Percentiles rank a stretch among this genome's conserved stretches.
Evolutionary conservation across 1,140 invertebrate genomes (phyloP).

Genomic region (Augochlora pura): DNA sequence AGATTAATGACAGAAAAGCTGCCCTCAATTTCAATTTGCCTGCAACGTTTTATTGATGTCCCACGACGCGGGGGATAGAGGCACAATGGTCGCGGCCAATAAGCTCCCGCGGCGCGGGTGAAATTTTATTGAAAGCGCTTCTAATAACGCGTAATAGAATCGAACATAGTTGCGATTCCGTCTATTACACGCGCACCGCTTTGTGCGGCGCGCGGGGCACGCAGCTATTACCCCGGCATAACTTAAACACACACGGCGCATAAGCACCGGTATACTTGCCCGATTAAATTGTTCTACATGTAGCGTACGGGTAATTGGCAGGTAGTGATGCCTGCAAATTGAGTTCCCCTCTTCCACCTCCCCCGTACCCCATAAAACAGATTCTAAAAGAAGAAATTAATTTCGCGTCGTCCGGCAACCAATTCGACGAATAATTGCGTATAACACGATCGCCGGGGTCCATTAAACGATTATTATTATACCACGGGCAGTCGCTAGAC

Average conservation of each 20-base stretch:
- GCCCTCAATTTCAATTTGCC: background rate
- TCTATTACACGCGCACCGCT: background rate
- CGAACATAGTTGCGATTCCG: slow-evolving; percentile 9
- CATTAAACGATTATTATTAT: background rate
- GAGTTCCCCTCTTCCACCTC: slow-evolving; percentile 25
- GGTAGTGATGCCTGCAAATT: slow-evolving; percentile 22
- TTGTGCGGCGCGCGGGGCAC: slow-evolving; percentile 1
- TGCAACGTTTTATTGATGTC: background rate
- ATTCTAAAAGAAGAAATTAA: slow-evolving; percentile 21
- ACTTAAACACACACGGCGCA: slow-evolving; percentile 29
- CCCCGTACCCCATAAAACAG: slow-evolving; percentile 15
- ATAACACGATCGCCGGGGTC: background rate
- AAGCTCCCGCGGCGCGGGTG: slow-evolving; percentile 13
- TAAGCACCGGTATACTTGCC: slow-evolving; percentile 8
- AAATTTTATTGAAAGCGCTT: slow-evolving; percentile 14
- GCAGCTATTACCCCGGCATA: slow-evolving; percentile 20
- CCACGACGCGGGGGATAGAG: background rate
- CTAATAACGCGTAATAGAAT: slow-evolving; percentile 27
- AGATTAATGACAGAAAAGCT: background rate
- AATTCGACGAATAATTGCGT: slow-evolving; percentile 58
- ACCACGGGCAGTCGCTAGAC: too few species aligned
- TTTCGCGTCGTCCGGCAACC: background rate
- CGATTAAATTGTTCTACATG: slow-evolving; percentile 24
- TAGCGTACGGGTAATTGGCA: slow-evolving; percentile 24
- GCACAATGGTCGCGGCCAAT: background rate